These are phyloP conservation scores for Tipula vernalis DNA, from an alignment of 2,888 invertebrate genomes.

Conservation along the genomic window DNA sequence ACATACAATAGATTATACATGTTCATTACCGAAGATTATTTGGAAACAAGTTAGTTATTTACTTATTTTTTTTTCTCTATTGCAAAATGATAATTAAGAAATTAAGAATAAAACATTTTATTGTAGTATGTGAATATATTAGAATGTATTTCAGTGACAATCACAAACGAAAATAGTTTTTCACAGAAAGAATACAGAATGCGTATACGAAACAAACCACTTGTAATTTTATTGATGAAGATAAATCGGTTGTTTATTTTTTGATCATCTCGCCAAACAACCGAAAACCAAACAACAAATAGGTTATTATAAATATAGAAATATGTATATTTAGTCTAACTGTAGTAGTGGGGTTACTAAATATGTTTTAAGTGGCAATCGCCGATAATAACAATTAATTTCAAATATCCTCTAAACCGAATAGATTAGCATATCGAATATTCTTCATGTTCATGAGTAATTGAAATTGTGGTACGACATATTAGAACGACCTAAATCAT, in stretches of 20 bases:
- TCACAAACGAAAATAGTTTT: not conserved
- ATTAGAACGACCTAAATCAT: not conserved
- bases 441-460: not conserved
- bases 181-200: not conserved
- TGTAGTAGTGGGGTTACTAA: not conserved
- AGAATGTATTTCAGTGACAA: not conserved
- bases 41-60: not conserved
- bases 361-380: not conserved
- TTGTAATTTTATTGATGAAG: not conserved
- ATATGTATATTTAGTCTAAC: not conserved
- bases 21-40: not conserved
- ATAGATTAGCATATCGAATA: not conserved
- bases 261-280: not conserved
- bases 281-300: not conserved
- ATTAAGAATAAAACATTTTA: not conserved
- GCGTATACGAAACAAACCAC: not conserved
- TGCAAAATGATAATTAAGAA: not conserved
- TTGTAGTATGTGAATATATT: not conserved
- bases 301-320: not conserved
- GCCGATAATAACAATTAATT: not conserved
- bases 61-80: not conserved
- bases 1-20: not conserved
- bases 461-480: not conserved
- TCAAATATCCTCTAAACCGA: not conserved
- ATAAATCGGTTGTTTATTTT: not conserved